phyloP scores from a whole-genome alignment of 2,113 vertebrate species.

The Budorcas taxicolor region DNA sequence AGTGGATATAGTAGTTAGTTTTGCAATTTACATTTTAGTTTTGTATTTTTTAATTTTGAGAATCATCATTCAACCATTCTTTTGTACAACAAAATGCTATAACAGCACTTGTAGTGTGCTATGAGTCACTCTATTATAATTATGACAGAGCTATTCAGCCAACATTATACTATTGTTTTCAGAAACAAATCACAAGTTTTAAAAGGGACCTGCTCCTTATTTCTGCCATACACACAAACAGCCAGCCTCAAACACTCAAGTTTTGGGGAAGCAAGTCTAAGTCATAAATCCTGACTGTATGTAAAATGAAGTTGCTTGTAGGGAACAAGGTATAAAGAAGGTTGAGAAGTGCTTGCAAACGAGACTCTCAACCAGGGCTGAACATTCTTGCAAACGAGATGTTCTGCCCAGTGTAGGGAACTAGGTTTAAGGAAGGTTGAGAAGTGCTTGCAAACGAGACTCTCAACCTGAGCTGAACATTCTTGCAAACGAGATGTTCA shows the following conservation, averaged over 20 bases:
- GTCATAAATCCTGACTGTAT: background rate
- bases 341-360: too few relatives aligned
- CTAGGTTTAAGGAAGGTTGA: too few relatives aligned
- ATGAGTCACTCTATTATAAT: slow-evolving; percentile 21
- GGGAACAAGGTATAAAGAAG: too few relatives aligned
- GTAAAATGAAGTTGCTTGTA: background rate
- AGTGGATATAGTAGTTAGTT: background rate
- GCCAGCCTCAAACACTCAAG: background rate
- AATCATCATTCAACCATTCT: background rate
- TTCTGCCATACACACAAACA: background rate
- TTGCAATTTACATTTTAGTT: background rate
- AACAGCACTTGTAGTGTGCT: background rate
- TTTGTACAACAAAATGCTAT: background rate
- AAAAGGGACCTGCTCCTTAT: background rate
- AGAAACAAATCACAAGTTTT: slow-evolving; percentile 17
- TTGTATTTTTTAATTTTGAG: slow-evolving; percentile 36
- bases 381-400: too few relatives aligned
- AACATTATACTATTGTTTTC: background rate
- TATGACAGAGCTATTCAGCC: background rate
- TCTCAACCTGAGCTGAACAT: too few relatives aligned
- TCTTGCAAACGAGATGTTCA: too few relatives aligned
- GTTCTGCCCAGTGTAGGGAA: too few relatives aligned
- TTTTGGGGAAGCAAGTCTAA: background rate
- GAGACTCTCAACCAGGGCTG: too few relatives aligned
- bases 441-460: too few relatives aligned